Conservation (phyloP, 1,140 invertebrate genomes). For the Rhagoletis zephyria region DNA sequence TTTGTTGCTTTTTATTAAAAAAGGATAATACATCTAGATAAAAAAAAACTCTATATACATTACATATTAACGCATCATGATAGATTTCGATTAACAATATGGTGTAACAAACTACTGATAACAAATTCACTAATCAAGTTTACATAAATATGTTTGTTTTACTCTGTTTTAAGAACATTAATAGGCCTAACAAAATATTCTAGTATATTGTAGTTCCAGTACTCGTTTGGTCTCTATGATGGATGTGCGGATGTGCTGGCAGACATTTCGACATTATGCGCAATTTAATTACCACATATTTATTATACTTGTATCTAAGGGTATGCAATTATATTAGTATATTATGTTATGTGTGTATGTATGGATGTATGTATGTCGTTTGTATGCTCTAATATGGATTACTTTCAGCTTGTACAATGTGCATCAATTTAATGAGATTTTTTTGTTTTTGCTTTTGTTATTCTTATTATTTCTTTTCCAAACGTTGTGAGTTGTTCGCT, state of each 20-base stretch:
- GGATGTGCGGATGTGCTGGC: background rate
- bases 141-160: conserved; percentile 52
- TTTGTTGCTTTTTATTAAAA: conserved; percentile 39
- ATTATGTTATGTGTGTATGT: conserved; percentile 28
- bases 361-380: conserved; percentile 19
- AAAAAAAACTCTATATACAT: conserved; percentile 51
- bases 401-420: conserved; percentile 14
- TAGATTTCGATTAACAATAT: conserved; percentile 57
- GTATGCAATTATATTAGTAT: conserved; percentile 29
- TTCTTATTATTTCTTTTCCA: background rate
- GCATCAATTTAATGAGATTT: conserved; percentile 5
- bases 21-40: conserved; percentile 52
- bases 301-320: conserved; percentile 45
- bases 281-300: conserved; percentile 29
- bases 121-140: conserved; percentile 58
- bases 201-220: conserved; percentile 51
- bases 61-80: conserved; percentile 51
- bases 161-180: conserved; percentile 18
- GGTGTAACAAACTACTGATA: conserved; percentile 58
- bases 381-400: conserved; percentile 27
- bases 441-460: conserved; percentile 25
- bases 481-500: background rate
- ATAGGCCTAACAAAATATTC: conserved; percentile 44
- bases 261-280: background rate
- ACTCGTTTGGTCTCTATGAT: background rate